phyloP scores from a whole-genome alignment of 2,113 vertebrate species.

The Tragelaphus scriptus region DNA sequence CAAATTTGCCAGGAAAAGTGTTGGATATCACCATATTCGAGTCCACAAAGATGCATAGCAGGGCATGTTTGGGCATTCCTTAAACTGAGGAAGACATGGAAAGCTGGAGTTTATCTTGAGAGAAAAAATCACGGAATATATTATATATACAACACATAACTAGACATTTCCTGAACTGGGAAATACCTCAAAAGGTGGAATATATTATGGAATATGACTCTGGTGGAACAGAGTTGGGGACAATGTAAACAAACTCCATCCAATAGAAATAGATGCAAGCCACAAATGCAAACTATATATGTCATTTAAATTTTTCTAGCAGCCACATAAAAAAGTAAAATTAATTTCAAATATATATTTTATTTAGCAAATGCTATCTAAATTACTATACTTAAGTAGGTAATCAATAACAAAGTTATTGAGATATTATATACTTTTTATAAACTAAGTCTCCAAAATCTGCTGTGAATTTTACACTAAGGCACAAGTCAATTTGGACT shows the following conservation, averaged over 20 bases:
- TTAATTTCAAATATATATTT: not conserved
- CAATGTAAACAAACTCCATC: not conserved
- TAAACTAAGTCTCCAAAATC: not conserved
- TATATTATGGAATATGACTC: not conserved
- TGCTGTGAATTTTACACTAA: not conserved
- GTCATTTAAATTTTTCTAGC: not conserved
- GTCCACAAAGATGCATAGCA: not conserved
- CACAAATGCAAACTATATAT: not conserved
- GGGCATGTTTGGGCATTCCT: not conserved
- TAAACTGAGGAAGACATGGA: not conserved
- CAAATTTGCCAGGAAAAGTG: not conserved
- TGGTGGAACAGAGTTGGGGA: not conserved
- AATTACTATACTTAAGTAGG: not conserved
- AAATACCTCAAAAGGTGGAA: not conserved
- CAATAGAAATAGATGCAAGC: not conserved
- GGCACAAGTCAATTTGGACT: not conserved
- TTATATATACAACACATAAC: not conserved
- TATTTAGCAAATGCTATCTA: not conserved
- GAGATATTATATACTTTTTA: not conserved
- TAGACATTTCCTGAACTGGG: not conserved
- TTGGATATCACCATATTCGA: not conserved
- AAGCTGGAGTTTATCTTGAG: not conserved
- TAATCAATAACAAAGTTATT: not conserved
- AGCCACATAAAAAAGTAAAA: not conserved
- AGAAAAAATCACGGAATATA: not conserved